These are phyloP conservation scores for Macroglossus sobrinus DNA, from an alignment of 2,113 vertebrate species.

Conservation along the genomic window DNA sequence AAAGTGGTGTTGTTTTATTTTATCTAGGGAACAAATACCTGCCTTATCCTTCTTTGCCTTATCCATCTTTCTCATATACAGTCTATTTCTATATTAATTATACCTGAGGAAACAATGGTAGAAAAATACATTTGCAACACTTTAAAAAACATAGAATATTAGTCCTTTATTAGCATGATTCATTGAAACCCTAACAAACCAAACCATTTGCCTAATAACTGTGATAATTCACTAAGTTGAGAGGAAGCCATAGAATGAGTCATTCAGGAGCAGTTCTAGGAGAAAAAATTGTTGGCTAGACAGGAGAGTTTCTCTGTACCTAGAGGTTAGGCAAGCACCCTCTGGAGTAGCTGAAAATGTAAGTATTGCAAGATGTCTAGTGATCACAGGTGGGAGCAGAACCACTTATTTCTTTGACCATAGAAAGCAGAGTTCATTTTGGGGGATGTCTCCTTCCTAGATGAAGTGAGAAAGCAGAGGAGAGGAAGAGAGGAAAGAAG, in stretches of 20 bases:
- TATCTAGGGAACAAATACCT: background rate
- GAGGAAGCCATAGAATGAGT: background rate
- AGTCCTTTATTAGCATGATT: background rate
- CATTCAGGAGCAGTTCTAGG: background rate
- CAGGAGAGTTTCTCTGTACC: background rate
- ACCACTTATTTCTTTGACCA: background rate
- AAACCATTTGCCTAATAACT: background rate
- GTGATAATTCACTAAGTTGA: background rate
- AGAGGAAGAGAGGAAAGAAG: background rate
- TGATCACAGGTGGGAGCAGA: background rate
- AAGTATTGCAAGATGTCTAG: no score
- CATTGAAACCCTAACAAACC: background rate
- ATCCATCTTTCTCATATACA: background rate
- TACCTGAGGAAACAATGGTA: background rate
- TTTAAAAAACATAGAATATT: background rate
- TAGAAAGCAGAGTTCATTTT: background rate
- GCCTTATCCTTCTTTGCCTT: accelerated
- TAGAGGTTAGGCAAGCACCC: no score
- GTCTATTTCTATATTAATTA: background rate
- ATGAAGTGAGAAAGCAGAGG: background rate
- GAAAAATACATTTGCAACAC: background rate
- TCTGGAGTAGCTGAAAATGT: background rate
- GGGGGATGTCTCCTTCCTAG: background rate
- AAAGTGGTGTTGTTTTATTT: background rate
- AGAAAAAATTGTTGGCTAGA: background rate